Base-by-base conservation (phyloP, 2,888 invertebrate genomes). In the Eledone cirrhosa region DNA sequence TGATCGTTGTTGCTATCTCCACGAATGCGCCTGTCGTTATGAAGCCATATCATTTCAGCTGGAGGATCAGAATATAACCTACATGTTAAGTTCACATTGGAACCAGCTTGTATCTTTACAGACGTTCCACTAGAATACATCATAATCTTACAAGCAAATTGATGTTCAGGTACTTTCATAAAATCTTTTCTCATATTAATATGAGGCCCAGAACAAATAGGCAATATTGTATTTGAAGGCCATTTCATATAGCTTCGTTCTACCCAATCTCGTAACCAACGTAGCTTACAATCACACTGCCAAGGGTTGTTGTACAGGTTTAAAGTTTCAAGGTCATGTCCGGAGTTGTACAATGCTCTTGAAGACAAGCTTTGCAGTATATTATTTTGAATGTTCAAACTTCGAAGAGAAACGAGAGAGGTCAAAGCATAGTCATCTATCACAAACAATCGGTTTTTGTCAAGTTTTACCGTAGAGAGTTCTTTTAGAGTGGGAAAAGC, bases 231-330 rank as follows among this genome's bases (percentile, higher is more conserved):
- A 22, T 82, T 75, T 48, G 84, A 84, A 69, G 82, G 83, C 88
- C 87, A 88, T 33, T 83, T 78, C 14, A 86, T 67, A 41, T 72
- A 75, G 5, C 78, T 63, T 48, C 84, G 84, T 59, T 80, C 81
- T 27, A 88, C 80, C 86, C 87, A 88, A 22, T 82, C 75, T 24
- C 85, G 80, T 31, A 88, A 80, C 88, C 88, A 88, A 7, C 87
- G 82, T 27, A 88, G 79, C 3, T 83, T 80, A 81, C 88, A 88
- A 82, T 88, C 87, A 81, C 88, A 88, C 76, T 83, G 82, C 88
- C 88, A 88, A 11, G 85, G 86, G 48, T 88, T 88, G 77, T 87
- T 83, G 78, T 85, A 84, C 29, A 88, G 83, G 33, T 84, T 84
- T 11, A 88, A 80, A 27, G 82, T 81, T 41, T 82, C 83, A 13